phyloP scores from a whole-genome alignment of 1,140 invertebrate species.

The Drosophila sechellia region DNA sequence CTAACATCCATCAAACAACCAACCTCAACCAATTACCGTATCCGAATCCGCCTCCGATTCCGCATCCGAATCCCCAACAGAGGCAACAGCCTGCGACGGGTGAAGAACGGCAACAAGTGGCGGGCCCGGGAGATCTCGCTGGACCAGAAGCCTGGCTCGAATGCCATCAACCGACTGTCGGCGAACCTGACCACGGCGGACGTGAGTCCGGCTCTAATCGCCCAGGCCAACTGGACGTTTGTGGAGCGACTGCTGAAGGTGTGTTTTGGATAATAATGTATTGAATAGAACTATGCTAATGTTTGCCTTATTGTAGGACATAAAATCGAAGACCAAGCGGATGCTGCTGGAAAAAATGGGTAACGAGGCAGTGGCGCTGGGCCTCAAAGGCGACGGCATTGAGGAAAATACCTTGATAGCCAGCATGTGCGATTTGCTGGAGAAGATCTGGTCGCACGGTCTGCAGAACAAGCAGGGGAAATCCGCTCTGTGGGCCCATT shows the following conservation, averaged over 20 bases:
- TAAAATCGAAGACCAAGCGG: conserved; percentile 96
- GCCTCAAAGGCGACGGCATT: conserved; percentile 90
- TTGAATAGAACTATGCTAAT: not conserved
- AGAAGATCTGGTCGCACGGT: conserved; percentile 99
- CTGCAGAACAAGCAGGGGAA: conserved; percentile 98
- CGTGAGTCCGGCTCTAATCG: conserved; percentile 89
- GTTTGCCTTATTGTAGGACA: conserved; percentile 87
- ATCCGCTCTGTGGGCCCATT: conserved; percentile 97
- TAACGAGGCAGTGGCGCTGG: conserved; percentile 91
- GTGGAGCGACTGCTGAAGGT: conserved; percentile 98
- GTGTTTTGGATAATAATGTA: conserved; percentile 22
- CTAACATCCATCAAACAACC: conserved; percentile 57
- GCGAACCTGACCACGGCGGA: conserved; percentile 80
- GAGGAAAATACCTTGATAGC: conserved; percentile 99
- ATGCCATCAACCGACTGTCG: conserved; percentile 74
- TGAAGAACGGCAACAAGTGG: conserved; percentile 87
- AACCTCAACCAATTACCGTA: conserved; percentile 29
- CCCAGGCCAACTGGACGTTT: conserved; percentile 99
- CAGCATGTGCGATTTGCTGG: conserved; percentile 97
- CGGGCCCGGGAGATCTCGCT: conserved; percentile 86
- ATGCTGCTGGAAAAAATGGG: conserved; percentile 99
- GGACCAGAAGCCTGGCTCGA: conserved; percentile 83
- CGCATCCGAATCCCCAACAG: conserved; percentile 70
- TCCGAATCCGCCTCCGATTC: conserved; percentile 18
- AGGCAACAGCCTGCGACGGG: conserved; percentile 87